These are phyloP conservation scores for Zaprionus lineosus DNA, from an alignment of 2,888 invertebrate genomes.

Conservation along the genomic window DNA sequence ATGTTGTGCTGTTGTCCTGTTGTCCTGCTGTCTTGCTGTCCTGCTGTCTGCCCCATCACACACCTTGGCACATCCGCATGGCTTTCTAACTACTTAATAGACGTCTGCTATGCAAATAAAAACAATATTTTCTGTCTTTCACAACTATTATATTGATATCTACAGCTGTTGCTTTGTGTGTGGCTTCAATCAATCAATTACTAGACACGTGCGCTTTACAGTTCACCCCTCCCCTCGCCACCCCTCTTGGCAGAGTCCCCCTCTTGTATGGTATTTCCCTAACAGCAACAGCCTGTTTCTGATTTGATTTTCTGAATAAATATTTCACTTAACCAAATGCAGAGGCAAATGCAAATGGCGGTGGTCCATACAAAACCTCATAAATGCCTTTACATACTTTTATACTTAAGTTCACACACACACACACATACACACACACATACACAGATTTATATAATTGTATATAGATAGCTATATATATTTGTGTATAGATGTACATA, in stretches of 20 bases:
- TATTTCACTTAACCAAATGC: slow-evolving; percentile 16
- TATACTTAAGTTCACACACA: not conserved
- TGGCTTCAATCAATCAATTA: slow-evolving; percentile 61
- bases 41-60: too few relatives aligned
- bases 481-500: not conserved
- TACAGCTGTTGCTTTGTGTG: slow-evolving; percentile 49
- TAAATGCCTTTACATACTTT: slow-evolving; percentile 1
- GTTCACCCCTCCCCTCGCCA: slow-evolving; percentile 15
- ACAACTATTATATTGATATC: slow-evolving; percentile 1
- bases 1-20: too few relatives aligned
- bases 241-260: not conserved
- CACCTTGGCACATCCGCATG: too few relatives aligned
- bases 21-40: too few relatives aligned
- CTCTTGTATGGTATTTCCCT: not conserved
- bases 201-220: slow-evolving; percentile 51
- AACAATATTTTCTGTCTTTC: not conserved
- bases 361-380: slow-evolving; percentile 1
- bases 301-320: slow-evolving; percentile 28
- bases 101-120: too few relatives aligned
- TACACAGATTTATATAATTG: not conserved
- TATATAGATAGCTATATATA: not conserved
- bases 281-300: slow-evolving; percentile 3
- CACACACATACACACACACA: too few relatives aligned
- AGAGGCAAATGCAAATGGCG: slow-evolving; percentile 35
- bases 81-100: too few relatives aligned